Evolutionary conservation across 2,888 invertebrate genomes (phyloP), one percentile per base, ranked within the genome.

Genomic region (Nemurella pictetii): DNA sequence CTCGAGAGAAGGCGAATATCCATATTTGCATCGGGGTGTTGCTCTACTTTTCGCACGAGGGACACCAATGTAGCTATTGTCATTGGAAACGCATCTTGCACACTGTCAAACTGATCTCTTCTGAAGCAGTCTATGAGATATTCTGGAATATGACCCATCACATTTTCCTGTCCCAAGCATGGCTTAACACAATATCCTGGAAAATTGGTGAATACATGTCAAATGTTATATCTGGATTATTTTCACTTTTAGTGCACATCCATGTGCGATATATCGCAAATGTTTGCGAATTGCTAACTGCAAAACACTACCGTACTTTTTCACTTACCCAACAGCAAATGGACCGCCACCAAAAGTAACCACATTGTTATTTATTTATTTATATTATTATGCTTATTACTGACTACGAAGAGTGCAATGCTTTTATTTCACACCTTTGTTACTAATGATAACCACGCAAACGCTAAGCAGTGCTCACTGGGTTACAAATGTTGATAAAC

Each of bases 1-100:
- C 92, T 91, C 84, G 92, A 91, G 80, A 94, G 89, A 85, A 92
- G 88, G 88, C 94, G 91, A 88, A 94, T 90, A 87, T 94, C 90
- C 85, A 90, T 92, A 5, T 92, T 90, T 87, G 91, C 91, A 0
- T 91, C 90, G 74, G 91, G 90, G 81, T 89, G 87, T 84, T 89
- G 89, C 88, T 95, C 95, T 84, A 94, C 89, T 89, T 93, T 94
- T 87, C 92, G 91, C 36, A 95, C 87, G 15, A 95, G 89, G 84
- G 94, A 94, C 28, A 94, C 89, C 84, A 94, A 90, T 0, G 93
- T 91, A 86, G 92, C 92, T 3, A 94, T 89, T 26, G 93, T 92
- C 86, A 92, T 90, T 0, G 94, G 94, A 30, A 93, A 91, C 80
- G 90, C 89, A 27, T 91, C 88, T 35, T 90, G 88, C 83, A 88